These are phyloP conservation scores for Thaleichthys pacificus DNA, from an alignment of 2,797 vertebrate genomes.

Conservation along the genomic window DNA sequence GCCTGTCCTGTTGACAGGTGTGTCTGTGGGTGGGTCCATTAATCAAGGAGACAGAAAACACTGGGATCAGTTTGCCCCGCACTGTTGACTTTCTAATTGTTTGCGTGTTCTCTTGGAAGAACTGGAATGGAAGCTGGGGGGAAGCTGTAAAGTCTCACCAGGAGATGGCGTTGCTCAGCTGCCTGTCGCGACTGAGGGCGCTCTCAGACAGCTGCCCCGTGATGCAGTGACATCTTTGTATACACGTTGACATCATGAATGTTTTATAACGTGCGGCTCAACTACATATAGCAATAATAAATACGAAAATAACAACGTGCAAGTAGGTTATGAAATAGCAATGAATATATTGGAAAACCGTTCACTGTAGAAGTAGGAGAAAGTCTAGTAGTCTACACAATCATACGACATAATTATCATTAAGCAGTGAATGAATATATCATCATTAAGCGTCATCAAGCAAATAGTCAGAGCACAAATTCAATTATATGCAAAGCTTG, in stretches of 20 bases:
- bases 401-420: too few species aligned
- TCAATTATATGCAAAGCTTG: background rate
- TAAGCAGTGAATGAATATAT: background rate
- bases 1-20: conserved; percentile 47
- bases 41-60: conserved; percentile 16
- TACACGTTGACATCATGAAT: background rate
- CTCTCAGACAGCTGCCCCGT: conserved; percentile 12
- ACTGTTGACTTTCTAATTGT: background rate
- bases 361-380: background rate
- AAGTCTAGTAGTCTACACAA: background rate
- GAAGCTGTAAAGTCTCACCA: conserved; percentile 48
- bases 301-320: too few species aligned
- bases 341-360: background rate
- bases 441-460: conserved; percentile 8
- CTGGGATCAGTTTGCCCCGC: conserved; percentile 26
- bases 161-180: conserved; percentile 75
- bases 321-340: background rate
- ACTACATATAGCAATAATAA: too few species aligned
- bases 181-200: conserved; percentile 23
- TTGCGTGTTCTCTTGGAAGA: background rate
- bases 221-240: conserved; percentile 28
- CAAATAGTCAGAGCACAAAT: background rate
- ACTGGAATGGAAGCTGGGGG: background rate
- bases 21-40: conserved; percentile 29
- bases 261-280: too few species aligned